phyloP scores from a whole-genome alignment of 2,797 vertebrate species.

The Pseudochirops corinnae region DNA sequence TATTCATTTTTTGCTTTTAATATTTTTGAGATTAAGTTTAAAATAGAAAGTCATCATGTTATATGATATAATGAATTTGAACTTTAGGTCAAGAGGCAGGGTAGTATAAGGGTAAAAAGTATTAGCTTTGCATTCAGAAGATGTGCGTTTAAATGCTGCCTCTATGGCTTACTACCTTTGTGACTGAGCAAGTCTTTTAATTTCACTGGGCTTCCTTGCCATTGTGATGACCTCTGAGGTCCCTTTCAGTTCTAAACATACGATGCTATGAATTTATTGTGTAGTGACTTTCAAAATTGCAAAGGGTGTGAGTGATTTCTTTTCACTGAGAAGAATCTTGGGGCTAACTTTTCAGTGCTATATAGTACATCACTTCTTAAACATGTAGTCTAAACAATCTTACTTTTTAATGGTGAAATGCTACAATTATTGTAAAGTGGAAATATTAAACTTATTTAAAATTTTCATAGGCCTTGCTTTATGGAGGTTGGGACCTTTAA shows the following conservation, averaged over 20 bases:
- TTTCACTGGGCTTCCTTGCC: not conserved
- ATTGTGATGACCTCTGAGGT: not conserved
- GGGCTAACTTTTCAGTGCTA: not conserved
- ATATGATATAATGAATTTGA: not conserved
- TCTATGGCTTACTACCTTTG: not conserved
- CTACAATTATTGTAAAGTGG: constrained; percentile 9
- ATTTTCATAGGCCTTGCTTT: constrained; percentile 51
- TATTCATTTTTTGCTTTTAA: not conserved
- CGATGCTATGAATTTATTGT: not conserved
- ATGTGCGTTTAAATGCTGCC: not conserved
- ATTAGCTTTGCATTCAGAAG: not conserved
- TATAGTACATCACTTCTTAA: not conserved
- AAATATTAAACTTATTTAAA: constrained; percentile 32
- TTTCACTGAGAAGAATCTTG: not conserved
- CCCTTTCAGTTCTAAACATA: not conserved
- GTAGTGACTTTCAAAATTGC: not conserved
- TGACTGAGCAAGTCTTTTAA: not conserved
- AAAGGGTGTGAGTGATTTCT: not conserved
- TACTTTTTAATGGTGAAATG: constrained; percentile 6
- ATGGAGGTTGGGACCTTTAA: not conserved
- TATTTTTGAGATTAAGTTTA: not conserved
- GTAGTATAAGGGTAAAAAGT: not conserved
- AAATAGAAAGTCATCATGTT: not conserved
- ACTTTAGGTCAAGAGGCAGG: not conserved
- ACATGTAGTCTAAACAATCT: constrained; percentile 2